phyloP scores from a whole-genome alignment of 2,113 vertebrate species.

The Pseudorectes ferrugineus region DNA sequence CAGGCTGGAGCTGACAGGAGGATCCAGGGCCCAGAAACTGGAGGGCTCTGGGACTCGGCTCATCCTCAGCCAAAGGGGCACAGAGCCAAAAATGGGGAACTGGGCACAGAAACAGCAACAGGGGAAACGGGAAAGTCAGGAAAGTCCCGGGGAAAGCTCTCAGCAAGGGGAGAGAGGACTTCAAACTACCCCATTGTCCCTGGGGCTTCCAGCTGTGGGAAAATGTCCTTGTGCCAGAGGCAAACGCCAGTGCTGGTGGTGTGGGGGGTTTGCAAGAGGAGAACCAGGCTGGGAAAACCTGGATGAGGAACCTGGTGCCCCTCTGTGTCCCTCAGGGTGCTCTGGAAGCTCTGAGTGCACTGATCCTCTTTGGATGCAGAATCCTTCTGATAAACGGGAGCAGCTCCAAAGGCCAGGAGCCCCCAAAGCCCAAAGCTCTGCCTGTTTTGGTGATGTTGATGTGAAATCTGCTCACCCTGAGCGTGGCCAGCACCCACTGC shows the following conservation, averaged over 20 bases:
- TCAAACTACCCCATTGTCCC: not conserved
- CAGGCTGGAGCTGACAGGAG: not conserved
- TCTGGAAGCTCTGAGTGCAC: not conserved
- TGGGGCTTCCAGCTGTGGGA: not conserved
- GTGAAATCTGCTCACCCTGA: not conserved
- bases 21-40: not conserved
- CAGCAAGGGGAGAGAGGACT: not conserved
- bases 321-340: not conserved
- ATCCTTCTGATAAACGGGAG: not conserved
- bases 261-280: not conserved
- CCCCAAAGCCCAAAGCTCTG: not conserved
- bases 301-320: not conserved
- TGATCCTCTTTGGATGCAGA: not conserved
- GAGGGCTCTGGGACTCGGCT: not conserved
- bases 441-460: not conserved
- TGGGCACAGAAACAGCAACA: not conserved
- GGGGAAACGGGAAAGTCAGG: not conserved
- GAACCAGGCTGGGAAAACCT: not conserved
- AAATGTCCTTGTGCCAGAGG: not conserved
- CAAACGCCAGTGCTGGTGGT: not conserved
- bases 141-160: not conserved
- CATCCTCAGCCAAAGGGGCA: not conserved
- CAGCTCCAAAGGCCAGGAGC: not conserved
- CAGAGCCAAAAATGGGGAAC: not conserved
- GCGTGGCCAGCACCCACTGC: not conserved